These are phyloP conservation scores for Catalaphyllia jardinei DNA, from an alignment of 64 coral and sea anemone species.

Conservation along the genomic window DNA sequence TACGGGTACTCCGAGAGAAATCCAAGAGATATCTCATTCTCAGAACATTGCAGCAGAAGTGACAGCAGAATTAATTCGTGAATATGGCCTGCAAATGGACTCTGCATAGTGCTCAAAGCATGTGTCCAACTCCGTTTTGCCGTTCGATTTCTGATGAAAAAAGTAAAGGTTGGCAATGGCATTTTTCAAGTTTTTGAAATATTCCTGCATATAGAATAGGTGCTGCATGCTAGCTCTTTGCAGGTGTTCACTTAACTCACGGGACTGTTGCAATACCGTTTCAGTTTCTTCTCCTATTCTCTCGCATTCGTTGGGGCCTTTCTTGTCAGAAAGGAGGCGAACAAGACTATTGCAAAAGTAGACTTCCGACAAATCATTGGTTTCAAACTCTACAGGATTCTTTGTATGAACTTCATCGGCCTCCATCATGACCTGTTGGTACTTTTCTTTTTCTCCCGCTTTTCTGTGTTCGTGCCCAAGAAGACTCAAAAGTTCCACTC, in stretches of 20 bases:
- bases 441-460: neutral
- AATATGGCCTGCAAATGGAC: too few species aligned
- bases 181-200: slow-evolving; percentile 23
- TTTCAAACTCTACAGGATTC: neutral
- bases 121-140: neutral
- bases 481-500: neutral
- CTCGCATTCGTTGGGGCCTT: neutral
- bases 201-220: slow-evolving; percentile 5
- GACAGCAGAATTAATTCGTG: too few species aligned
- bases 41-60: too few species aligned
- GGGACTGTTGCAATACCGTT: neutral
- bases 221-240: neutral
- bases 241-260: neutral
- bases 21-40: too few species aligned
- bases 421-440: slow-evolving; percentile 12
- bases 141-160: neutral
- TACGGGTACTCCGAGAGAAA: too few species aligned
- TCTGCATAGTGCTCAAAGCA: neutral
- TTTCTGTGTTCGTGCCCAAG: slow-evolving; percentile 12
- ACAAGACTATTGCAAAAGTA: slow-evolving; percentile 26
- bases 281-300: neutral
- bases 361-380: neutral
- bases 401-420: neutral
- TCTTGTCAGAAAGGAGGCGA: neutral
- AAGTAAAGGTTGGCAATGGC: slow-evolving; percentile 30